Percentiles rank a stretch among this genome's conserved stretches.
Evolutionary conservation across 2,113 vertebrate species (phyloP).

Genomic region (Terrapene triunguis): DNA sequence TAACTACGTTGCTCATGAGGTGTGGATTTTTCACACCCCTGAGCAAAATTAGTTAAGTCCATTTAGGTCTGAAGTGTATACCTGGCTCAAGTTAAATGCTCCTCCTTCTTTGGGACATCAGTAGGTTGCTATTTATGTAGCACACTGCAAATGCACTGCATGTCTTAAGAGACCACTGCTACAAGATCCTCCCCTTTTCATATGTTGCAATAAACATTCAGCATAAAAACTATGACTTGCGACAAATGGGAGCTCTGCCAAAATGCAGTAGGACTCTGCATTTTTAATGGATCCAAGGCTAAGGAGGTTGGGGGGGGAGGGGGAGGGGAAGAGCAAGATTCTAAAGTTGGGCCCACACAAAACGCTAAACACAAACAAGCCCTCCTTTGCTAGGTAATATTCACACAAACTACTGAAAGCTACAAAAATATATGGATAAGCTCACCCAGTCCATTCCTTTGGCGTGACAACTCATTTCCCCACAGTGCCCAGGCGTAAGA

Average conservation of each 20-base stretch:
- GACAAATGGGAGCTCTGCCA: neutral
- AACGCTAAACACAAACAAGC: neutral
- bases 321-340: neutral
- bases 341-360: neutral
- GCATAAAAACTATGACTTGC: neutral
- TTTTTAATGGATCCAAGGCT: neutral
- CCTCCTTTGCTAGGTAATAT: neutral
- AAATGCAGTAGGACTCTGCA: neutral
- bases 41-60: no score
- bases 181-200: neutral
- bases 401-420: neutral
- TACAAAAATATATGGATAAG: neutral
- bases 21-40: no score
- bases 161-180: neutral
- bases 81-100: neutral
- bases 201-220: neutral
- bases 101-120: neutral
- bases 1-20: no score
- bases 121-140: neutral
- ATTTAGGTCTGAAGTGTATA: no score
- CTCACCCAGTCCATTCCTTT: constrained; percentile 55
- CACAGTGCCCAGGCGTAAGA: constrained; percentile 56
- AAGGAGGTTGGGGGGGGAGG: neutral
- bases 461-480: constrained; percentile 39
- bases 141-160: neutral